Conservation (phyloP, 2,797 vertebrate species). For the Enteromius thamalakanensis region DNA sequence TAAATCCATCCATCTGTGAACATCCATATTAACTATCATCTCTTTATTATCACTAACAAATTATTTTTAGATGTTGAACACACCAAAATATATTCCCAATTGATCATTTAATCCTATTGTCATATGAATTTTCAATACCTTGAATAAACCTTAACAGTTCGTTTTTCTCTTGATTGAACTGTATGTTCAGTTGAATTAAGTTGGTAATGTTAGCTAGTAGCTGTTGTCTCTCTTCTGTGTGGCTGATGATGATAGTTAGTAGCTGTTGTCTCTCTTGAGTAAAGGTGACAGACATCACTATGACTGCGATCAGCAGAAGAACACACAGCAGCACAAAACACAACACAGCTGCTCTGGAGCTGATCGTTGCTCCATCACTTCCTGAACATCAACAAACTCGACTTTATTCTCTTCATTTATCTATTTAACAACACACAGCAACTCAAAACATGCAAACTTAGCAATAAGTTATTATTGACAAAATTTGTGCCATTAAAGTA, state of each 20-base stretch:
- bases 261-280: not conserved
- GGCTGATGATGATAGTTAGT: no score
- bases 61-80: not conserved
- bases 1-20: not conserved
- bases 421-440: no score
- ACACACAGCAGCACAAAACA: slow-evolving; percentile 17
- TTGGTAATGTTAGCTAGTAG: not conserved
- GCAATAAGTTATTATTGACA: no score
- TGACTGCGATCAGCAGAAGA: slow-evolving; percentile 20
- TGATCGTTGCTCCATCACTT: not conserved
- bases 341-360: not conserved
- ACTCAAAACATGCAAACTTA: no score
- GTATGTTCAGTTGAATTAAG: not conserved
- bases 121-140: not conserved
- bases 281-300: not conserved
- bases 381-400: not conserved
- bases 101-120: no score
- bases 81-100: not conserved
- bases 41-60: not conserved
- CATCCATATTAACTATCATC: not conserved
- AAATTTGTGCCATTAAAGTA: no score
- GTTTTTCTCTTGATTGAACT: not conserved
- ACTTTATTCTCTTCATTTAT: no score
- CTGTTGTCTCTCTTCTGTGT: no score
- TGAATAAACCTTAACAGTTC: not conserved